A percentile compares a stretch with the other conserved stretches of the same genome.
Evolutionary conservation across 1,140 invertebrate species (phyloP).

Genomic region (Paraescarpia echinospica): DNA sequence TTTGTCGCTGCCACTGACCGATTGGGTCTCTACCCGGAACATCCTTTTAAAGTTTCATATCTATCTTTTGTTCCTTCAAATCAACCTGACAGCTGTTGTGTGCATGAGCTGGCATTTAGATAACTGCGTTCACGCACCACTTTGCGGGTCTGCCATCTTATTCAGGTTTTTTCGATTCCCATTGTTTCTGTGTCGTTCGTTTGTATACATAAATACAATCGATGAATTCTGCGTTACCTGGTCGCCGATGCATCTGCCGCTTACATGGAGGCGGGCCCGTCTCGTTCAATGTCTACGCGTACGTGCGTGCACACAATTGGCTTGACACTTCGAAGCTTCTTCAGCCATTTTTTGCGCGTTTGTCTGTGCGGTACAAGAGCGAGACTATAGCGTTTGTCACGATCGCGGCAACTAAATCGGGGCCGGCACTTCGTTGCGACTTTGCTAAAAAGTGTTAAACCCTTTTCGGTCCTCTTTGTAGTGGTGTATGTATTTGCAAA

Average conservation of each 20-base stretch:
- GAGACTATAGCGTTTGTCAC: background rate
- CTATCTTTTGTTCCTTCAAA: background rate
- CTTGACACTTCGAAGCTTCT: background rate
- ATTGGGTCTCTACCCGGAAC: background rate
- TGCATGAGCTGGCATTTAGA: background rate
- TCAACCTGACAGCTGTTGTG: background rate
- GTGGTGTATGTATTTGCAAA: conserved; percentile 1
- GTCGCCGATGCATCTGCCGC: too few species aligned
- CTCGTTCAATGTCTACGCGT: background rate
- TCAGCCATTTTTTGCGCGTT: background rate
- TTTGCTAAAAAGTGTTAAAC: background rate
- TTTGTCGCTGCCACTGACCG: background rate
- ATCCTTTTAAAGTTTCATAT: too few species aligned
- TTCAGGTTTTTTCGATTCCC: background rate
- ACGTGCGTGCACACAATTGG: background rate
- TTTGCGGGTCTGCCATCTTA: background rate
- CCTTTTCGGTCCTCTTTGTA: background rate
- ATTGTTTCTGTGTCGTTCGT: background rate
- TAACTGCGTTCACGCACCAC: background rate
- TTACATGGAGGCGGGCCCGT: background rate
- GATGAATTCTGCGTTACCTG: background rate
- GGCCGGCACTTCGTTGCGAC: background rate
- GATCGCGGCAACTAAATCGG: background rate
- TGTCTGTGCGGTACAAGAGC: background rate
- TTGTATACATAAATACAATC: background rate